Conservation (phyloP, 2,113 vertebrate species). For the Cebus imitator region DNA sequence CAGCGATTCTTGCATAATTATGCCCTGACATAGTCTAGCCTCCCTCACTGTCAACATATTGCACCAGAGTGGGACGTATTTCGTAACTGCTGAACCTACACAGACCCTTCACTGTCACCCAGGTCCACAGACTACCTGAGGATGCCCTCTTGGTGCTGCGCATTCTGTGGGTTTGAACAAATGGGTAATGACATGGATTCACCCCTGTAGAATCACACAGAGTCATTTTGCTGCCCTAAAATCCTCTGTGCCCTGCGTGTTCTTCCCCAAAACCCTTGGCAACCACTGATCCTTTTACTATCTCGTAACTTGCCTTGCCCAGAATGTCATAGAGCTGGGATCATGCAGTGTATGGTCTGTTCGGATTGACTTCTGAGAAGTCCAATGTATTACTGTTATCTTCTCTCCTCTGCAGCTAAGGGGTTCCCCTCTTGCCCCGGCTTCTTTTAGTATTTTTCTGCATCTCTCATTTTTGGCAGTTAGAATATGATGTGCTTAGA, state of each 20-base stretch:
- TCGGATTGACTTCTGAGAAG: background rate
- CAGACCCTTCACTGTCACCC: background rate
- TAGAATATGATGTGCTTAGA: background rate
- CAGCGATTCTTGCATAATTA: background rate
- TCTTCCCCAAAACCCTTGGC: background rate
- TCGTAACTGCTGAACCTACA: no score
- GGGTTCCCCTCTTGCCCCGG: accelerated
- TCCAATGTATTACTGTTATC: background rate
- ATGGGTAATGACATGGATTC: background rate
- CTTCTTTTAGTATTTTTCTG: background rate
- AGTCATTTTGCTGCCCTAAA: background rate
- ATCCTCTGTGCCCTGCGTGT: background rate
- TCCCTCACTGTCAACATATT: background rate
- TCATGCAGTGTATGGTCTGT: background rate
- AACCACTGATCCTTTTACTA: background rate
- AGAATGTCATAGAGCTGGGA: background rate
- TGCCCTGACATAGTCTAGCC: background rate
- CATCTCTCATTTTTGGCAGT: background rate
- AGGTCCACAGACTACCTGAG: background rate
- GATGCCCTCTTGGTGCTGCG: background rate
- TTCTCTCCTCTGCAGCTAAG: background rate
- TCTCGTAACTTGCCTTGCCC: background rate
- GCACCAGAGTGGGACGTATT: background rate
- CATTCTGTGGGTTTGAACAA: background rate
- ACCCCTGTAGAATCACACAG: background rate